Base-by-base conservation (phyloP, 2,113 vertebrate genomes). In the Mormyrus lacerda region DNA sequence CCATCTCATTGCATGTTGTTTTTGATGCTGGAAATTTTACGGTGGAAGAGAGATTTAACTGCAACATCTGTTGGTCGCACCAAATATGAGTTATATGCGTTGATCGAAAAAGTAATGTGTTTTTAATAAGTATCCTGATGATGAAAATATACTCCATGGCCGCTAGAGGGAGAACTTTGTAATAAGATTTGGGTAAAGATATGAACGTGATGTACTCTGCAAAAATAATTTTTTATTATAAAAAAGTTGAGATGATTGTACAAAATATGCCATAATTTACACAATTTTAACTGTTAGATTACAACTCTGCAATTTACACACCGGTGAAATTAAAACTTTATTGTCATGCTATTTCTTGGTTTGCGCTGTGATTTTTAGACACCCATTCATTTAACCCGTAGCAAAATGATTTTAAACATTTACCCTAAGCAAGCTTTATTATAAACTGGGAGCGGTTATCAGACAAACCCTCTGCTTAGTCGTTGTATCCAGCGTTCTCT, bases 401-500 rank as follows among this genome's bases (percentile, higher is more conserved):
- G 17, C 9, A 84, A 84, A 84, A 84, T 44, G 19, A 42, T 42
- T 82, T 82, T 84, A 10, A 45, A n/a, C 82, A 21, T 84, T 47
- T 27, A n/a, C 82, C 44, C 17, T 47, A 39, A 76, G n/a, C 42
- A 0, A 17, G 5, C 42, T 24, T 47, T 47, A 84, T 44, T 47
- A 47, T 8, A 47, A n/a, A 83, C 19, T 24, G 7, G 45, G 8
- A 83, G 17, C 4, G 19, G 39, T 83, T 47, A 47, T 47, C 24
- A 24, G 44, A 45, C 82, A 84, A 8, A 84, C 82, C 42, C 17
- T 82, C 73, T 31, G 13, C 47, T 93, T 91, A 91, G 87, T 61
- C 90, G 88, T 91, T 45, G 8, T 50, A 58, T 85, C 88, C 84
- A 88, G 83, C 11, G 90, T 84, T 93, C 44, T 2, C 90, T 79